phyloP scores from a whole-genome alignment of 2,797 vertebrate species.

The Amniataba percoides region DNA sequence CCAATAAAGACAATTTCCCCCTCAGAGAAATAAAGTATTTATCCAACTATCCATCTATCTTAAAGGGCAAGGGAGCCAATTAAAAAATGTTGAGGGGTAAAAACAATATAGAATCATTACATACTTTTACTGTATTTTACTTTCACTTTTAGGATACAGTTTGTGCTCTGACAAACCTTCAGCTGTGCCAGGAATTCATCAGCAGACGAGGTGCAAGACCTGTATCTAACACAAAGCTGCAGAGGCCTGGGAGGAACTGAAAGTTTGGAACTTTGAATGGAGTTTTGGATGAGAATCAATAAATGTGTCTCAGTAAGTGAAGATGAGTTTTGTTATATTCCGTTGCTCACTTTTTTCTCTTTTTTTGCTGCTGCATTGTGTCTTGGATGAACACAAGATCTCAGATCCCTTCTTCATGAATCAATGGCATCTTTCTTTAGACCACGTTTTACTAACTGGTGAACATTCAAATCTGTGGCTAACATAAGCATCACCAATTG shows the following conservation, averaged over 20 bases:
- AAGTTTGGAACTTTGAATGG: conserved; percentile 5
- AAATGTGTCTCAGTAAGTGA: conserved; percentile 17
- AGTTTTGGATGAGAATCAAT: conserved; percentile 53
- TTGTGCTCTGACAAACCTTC: conserved; percentile 29
- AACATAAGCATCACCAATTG: too few relatives aligned
- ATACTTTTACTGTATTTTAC: not conserved
- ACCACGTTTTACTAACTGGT: not conserved
- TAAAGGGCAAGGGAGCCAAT: not conserved
- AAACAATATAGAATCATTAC: not conserved
- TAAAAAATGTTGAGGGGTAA: not conserved
- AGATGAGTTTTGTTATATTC: conserved; percentile 10
- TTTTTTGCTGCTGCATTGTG: conserved; percentile 16
- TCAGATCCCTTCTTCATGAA: not conserved
- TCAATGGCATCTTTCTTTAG: not conserved
- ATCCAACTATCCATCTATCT: too few relatives aligned
- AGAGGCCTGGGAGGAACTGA: conserved; percentile 16
- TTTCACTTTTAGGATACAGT: conserved; percentile 7
- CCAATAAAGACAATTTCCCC: too few relatives aligned
- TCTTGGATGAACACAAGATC: not conserved
- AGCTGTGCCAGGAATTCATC: conserved; percentile 33
- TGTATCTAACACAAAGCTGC: conserved; percentile 25
- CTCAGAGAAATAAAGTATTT: too few relatives aligned
- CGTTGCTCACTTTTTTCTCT: conserved; percentile 8
- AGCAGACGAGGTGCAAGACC: conserved; percentile 29
- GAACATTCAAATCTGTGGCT: not conserved